phyloP scores from a whole-genome alignment of 2,888 invertebrate genomes.

The Yponomeuta sedellus region DNA sequence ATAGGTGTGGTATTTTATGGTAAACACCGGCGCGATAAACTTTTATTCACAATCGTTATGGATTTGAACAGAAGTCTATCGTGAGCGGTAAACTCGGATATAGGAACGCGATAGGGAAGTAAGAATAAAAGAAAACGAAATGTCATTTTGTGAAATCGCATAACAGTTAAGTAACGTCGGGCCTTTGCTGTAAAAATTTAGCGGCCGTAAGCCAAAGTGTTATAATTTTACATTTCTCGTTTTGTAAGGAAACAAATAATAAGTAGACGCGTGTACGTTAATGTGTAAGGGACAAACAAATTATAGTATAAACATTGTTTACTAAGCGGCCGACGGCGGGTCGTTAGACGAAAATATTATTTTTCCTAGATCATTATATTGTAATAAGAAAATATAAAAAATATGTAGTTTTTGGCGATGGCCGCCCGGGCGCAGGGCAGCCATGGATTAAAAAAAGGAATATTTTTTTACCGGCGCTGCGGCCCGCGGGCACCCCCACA shows the following conservation, averaged over 20 bases:
- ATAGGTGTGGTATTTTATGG: neutral
- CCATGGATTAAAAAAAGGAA: slow-evolving; percentile 43
- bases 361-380: slow-evolving; percentile 77
- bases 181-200: slow-evolving; percentile 35
- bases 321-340: slow-evolving; percentile 57
- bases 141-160: slow-evolving; percentile 1
- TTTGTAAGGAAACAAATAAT: slow-evolving; percentile 41
- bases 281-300: slow-evolving; percentile 65
- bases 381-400: slow-evolving; percentile 65
- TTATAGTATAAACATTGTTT: slow-evolving; percentile 72
- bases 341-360: slow-evolving; percentile 74
- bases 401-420: slow-evolving; percentile 34
- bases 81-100: neutral
- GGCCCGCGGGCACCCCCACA: slow-evolving; percentile 25
- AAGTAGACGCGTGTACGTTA: slow-evolving; percentile 53
- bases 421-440: slow-evolving; percentile 8
- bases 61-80: neutral
- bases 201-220: slow-evolving; percentile 15
- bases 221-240: slow-evolving; percentile 14
- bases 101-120: neutral
- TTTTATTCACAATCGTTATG: neutral
- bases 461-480: slow-evolving; percentile 65
- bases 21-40: neutral
- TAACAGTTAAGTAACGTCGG: slow-evolving; percentile 31
- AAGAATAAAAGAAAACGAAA: slow-evolving; percentile 4